Evolutionary conservation across 2,888 invertebrate species (phyloP), one percentile per base, ranked within the genome.

Genomic region (Camptogramma bilineatum): DNA sequence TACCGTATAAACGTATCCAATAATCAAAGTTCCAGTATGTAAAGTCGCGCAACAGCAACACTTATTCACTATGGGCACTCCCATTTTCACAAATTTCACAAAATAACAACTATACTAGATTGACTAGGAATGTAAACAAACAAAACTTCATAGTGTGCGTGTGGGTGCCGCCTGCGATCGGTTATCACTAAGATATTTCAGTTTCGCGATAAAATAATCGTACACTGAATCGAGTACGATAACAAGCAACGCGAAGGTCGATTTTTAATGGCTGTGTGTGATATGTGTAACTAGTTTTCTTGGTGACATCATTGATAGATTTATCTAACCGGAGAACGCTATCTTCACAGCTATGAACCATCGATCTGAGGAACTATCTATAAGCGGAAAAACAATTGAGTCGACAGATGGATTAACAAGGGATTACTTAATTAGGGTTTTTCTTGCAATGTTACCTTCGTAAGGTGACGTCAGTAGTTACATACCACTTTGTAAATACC

Each of bases 1-100:
- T 73, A 91, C 93, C 70, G 87, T 81, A 68, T 88, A 92, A 17
- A 88, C 52, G 73, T 88, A 91, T 51, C 87, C 92, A 66, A 91
- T 92, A 50, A 91, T 77, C 62, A 93, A 73, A 0, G 91, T 91
- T 10, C 90, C 92, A 0, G 85, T 90, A 17, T 89, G 88, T 53
- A 92, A 69, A 57, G 75, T 85, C 8, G 78, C 85, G 52, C 88
- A 88, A 66, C 72, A 90, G 64, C 92, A 93, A 64, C 91, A 93
- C 2, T 72, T 85, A 13, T 84, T 85, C 68, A 92, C 82, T 79
- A 91, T 90, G 0, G 92, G 92, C 66, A 92, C 90, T 62, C 92
- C 81, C 92, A 93, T 92, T 64, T 69, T 73, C 55, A 51, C 48
- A 24, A n/a, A 31, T 47, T 52, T 19, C 9, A 21, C 21, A 57